phyloP scores from a whole-genome alignment of 2,797 vertebrate species.

The Esox masquinongy region DNA sequence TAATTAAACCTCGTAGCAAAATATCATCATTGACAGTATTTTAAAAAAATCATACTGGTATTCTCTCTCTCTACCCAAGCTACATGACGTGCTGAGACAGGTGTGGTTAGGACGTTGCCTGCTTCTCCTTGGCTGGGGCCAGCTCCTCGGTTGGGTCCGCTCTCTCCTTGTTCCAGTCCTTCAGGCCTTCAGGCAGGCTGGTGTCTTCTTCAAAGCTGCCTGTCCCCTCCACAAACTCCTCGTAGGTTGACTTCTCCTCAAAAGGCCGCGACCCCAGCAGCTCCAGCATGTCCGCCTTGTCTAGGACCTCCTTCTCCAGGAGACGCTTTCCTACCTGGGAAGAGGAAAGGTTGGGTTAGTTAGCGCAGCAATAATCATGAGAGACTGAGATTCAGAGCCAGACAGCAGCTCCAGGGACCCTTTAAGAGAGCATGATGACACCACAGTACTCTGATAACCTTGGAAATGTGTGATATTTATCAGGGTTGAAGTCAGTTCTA shows the following conservation, averaged over 20 bases:
- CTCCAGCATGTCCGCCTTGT: slow-evolving; percentile 80
- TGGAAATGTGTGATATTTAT: no score
- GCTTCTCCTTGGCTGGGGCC: slow-evolving; percentile 48
- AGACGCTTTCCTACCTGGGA: slow-evolving; percentile 76
- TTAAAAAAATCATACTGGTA: no score
- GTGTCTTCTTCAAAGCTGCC: slow-evolving; percentile 83
- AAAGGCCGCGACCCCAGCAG: slow-evolving; percentile 78
- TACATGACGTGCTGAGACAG: not conserved
- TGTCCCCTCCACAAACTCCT: slow-evolving; percentile 81
- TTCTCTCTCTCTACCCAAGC: not conserved
- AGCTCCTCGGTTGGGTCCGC: slow-evolving; percentile 41
- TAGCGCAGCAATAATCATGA: not conserved
- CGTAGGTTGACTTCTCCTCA: slow-evolving; percentile 77
- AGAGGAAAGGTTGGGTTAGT: not conserved
- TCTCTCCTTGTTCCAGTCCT: slow-evolving; percentile 74
- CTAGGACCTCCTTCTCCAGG: slow-evolving; percentile 79
- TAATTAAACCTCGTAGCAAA: no score
- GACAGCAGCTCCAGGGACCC: not conserved
- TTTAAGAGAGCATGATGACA: not conserved
- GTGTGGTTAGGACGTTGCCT: not conserved
- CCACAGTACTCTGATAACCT: not conserved
- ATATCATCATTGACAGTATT: no score
- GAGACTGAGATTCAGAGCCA: not conserved
- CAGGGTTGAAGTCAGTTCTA: no score
- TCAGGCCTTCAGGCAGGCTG: slow-evolving; percentile 73